Base-by-base conservation (phyloP, 2,113 vertebrate species). In the Microcebus tavaratra region DNA sequence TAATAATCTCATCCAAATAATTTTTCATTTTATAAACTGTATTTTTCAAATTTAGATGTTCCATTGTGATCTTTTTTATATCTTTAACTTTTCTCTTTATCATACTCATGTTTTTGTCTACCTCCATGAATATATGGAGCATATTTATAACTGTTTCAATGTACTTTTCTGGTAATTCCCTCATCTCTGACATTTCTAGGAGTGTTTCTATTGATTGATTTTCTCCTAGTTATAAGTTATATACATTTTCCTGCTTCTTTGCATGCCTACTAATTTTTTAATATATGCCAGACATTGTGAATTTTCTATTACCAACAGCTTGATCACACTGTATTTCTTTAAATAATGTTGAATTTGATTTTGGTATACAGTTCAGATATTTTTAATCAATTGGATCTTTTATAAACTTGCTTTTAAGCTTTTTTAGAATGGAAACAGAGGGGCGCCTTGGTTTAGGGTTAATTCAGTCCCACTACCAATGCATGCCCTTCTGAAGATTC, bases 361-460 rank as follows among this genome's bases (percentile, higher is more conserved):
- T 86, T 86, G 57, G 2, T 55, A 42, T 65, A 14, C 17, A 81
- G 27, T 61, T 72, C 21, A 3, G 5, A 50, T 91, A 65, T 36
- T 61, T 75, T 21, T 6, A 36, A 89, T 61, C 2, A 53, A 17
- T 4, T 92, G 27, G 23, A 39, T 76, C 42, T 21, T 82, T 72
- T 2, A 70, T 50, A 85, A 57, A 80, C 11, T 39, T 89, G 31
- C 55, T 96, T 81, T 53, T 87, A 76, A 50, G 13, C 29, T 80
- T 86, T 42, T 18, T 68, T 92, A 59, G 14, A 68, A 55, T 36
- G 27, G 34, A 80, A 85, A 31, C 2, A 39, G 23, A 73, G 27
- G 8, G 18, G 2, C 2, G 2, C 2, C 2, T 36, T 70, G 48
- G 4, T 14, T 4, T n/a, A 48, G 21, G 6, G 9, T n/a, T 57